A percentile compares a stretch with the other conserved stretches of the same genome.
Evolutionary conservation across 2,113 vertebrate species (phyloP).

Genomic region (Kryptolebias marmoratus): DNA sequence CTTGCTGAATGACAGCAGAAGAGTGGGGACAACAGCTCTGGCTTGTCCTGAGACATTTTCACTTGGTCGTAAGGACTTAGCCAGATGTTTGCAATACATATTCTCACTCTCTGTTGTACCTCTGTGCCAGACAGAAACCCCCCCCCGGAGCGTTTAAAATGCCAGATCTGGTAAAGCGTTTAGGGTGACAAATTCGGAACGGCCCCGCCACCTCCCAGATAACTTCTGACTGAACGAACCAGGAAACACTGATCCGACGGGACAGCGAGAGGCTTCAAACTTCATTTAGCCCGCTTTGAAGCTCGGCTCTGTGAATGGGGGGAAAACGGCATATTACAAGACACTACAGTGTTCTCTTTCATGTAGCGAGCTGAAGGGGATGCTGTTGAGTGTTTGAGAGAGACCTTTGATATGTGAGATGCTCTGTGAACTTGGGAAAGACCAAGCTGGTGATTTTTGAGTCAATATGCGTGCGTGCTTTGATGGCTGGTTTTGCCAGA

Average conservation of each 20-base stretch:
- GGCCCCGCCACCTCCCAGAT: constrained; percentile 40
- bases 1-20: constrained; percentile 16
- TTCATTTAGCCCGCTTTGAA: constrained; percentile 63
- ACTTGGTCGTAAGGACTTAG: constrained; percentile 64
- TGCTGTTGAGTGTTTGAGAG: constrained; percentile 70
- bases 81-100: constrained; percentile 41
- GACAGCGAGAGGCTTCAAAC: constrained; percentile 48
- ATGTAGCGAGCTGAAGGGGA: constrained; percentile 73
- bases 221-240: constrained; percentile 19
- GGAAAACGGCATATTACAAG: constrained; percentile 57
- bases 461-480: constrained; percentile 56
- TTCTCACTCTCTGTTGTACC: constrained; percentile 11
- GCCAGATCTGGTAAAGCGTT: constrained; percentile 21
- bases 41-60: constrained; percentile 61
- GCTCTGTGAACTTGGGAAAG: constrained; percentile 60
- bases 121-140: constrained; percentile 7
- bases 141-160: not conserved
- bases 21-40: constrained; percentile 31
- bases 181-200: constrained; percentile 32
- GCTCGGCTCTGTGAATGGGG: constrained; percentile 44
- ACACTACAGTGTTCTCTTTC: constrained; percentile 71
- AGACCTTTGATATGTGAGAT: constrained; percentile 81
- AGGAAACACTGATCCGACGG: constrained; percentile 18
- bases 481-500: constrained; percentile 56
- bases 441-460: constrained; percentile 68